These are phyloP conservation scores for Nymphalis io DNA, from an alignment of 1,140 invertebrate species.

Conservation along the genomic window DNA sequence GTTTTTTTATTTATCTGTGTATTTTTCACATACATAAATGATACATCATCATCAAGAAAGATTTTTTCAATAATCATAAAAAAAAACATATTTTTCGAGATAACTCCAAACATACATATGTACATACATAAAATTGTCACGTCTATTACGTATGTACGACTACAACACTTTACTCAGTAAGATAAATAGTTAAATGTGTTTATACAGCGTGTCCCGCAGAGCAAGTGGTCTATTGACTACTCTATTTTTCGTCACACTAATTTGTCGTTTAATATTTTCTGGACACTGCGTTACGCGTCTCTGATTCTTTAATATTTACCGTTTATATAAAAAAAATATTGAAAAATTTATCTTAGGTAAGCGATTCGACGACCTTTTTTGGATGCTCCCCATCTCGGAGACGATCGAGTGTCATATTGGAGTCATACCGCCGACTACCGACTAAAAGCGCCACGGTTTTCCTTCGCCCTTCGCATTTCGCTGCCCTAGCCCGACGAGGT, in stretches of 20 bases:
- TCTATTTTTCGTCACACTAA: constrained; percentile 40
- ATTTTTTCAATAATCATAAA: neutral
- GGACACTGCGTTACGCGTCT: constrained; percentile 38
- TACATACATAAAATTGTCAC: neutral
- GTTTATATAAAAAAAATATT: too few species aligned
- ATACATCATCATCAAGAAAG: too few species aligned
- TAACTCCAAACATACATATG: neutral
- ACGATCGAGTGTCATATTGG: too few species aligned
- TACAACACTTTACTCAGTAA: constrained; percentile 40
- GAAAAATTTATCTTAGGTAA: too few species aligned
- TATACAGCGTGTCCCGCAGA: constrained; percentile 37
- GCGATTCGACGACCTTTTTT: too few species aligned
- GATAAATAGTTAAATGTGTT: constrained; percentile 65
- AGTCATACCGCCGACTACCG: too few species aligned
- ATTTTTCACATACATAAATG: too few species aligned
- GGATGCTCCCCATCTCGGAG: too few species aligned
- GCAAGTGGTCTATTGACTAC: constrained; percentile 48
- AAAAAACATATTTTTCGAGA: neutral
- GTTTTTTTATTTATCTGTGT: too few species aligned
- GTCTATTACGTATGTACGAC: constrained; percentile 36
- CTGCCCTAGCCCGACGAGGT: too few species aligned
- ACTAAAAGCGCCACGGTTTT: too few species aligned
- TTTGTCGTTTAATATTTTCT: constrained; percentile 36
- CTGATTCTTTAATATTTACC: neutral
- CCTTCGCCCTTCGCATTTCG: too few species aligned